These are phyloP conservation scores for Calosoma granatense DNA, from an alignment of 1,140 invertebrate species.

Conservation along the genomic window DNA sequence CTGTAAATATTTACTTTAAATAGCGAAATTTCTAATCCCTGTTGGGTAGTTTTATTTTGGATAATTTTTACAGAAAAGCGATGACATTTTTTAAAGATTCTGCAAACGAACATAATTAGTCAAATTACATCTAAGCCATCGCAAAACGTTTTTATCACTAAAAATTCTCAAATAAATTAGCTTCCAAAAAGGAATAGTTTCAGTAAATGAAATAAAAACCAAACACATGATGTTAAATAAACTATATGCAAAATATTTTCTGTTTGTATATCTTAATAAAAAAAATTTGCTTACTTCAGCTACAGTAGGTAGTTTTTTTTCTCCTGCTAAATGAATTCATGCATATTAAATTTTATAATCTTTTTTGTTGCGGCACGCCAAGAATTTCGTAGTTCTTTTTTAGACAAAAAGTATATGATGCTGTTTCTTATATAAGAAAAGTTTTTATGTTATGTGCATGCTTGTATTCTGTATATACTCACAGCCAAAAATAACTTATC, in stretches of 20 bases:
- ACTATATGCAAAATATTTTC: neutral
- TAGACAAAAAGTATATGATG: too few species aligned
- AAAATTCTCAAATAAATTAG: neutral
- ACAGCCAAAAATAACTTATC: too few species aligned
- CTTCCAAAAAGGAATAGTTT: neutral
- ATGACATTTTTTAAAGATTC: neutral
- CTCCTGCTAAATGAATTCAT: too few species aligned
- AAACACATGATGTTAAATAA: too few species aligned
- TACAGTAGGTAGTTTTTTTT: neutral
- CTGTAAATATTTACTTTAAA: neutral
- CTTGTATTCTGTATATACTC: too few species aligned
- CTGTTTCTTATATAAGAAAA: too few species aligned
- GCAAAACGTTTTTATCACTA: too few species aligned
- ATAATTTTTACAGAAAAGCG: neutral
- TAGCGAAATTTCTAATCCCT: neutral
- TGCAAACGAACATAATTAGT: neutral
- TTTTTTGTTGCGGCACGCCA: too few species aligned
- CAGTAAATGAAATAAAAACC: neutral
- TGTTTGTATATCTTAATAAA: neutral
- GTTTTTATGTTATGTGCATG: too few species aligned
- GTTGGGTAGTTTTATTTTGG: neutral
- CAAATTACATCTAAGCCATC: too few species aligned
- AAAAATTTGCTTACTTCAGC: neutral
- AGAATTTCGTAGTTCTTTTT: too few species aligned
- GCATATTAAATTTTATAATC: too few species aligned